Conservation (phyloP, 2,888 invertebrate genomes). For the Sphaeridia pumilis region DNA sequence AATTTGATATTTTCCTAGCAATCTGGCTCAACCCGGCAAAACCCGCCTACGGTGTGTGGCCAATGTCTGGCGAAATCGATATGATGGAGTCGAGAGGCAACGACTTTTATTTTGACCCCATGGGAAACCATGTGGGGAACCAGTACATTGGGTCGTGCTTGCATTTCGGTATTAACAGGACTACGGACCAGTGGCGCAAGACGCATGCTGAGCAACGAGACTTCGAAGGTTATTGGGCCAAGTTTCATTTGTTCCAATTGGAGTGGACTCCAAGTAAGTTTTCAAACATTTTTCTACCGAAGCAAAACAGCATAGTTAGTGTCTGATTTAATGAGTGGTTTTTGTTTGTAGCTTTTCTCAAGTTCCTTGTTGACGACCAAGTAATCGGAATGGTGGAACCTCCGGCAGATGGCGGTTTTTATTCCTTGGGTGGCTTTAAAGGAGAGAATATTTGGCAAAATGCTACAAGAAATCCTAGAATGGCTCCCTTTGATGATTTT, state of each 20-base stretch:
- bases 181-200: not conserved
- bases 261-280: constrained; percentile 9
- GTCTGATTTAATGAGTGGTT: not conserved
- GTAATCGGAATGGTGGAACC: not conserved
- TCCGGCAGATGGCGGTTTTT: constrained; percentile 7
- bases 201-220: not conserved
- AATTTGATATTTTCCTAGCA: no score
- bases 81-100: constrained; percentile 62
- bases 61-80: constrained; percentile 58
- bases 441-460: constrained; percentile 9
- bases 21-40: constrained; percentile 9
- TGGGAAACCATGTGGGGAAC: constrained; percentile 50
- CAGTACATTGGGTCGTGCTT: not conserved
- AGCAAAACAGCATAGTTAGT: no score
- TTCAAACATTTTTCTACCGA: not conserved
- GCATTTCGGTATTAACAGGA: constrained; percentile 2
- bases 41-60: constrained; percentile 44
- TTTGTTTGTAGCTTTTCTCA: constrained; percentile 24
- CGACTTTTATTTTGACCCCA: constrained; percentile 39
- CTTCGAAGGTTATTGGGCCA: not conserved
- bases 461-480: not conserved
- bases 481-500: constrained; percentile 17
- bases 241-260: constrained; percentile 6
- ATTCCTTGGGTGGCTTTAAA: not conserved
- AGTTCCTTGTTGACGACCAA: constrained; percentile 20